These are phyloP conservation scores for Eulithis testata DNA, from an alignment of 2,888 invertebrate genomes.

Conservation along the genomic window DNA sequence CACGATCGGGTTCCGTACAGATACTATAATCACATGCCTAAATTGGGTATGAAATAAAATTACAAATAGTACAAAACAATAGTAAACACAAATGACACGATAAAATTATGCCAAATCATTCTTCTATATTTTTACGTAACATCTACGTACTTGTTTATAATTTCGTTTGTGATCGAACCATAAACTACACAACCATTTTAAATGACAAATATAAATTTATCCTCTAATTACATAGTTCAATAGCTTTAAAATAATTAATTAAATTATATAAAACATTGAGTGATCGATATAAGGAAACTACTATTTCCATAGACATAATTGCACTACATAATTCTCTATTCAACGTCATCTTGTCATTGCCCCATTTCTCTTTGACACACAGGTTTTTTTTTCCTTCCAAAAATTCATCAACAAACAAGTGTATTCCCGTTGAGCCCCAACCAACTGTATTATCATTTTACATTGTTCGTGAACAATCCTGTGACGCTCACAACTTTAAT, in stretches of 20 bases:
- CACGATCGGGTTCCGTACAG: not conserved
- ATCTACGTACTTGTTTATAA: constrained; percentile 16
- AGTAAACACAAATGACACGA: not conserved
- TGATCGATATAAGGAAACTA: not conserved
- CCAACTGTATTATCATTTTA: no score
- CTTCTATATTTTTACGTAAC: constrained; percentile 21
- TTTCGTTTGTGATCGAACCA: constrained; percentile 8
- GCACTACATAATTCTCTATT: no score
- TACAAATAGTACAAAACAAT: constrained; percentile 8
- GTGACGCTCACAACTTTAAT: no score
- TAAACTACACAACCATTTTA: constrained; percentile 24
- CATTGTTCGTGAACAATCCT: no score
- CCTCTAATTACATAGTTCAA: not conserved
- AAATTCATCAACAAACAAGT: no score
- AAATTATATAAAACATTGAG: not conserved
- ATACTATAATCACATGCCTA: constrained; percentile 11
- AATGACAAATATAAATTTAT: constrained; percentile 12
- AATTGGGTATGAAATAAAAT: constrained; percentile 1
- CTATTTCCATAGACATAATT: not conserved
- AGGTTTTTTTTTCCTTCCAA: no score
- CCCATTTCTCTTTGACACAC: no score
- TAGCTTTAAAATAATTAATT: no score
- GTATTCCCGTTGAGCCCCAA: no score
- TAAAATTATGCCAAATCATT: not conserved
- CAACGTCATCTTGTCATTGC: no score